Evolutionary conservation across 2,888 invertebrate species (phyloP), one percentile per base, ranked within the genome.

Genomic region (Pecten maximus): DNA sequence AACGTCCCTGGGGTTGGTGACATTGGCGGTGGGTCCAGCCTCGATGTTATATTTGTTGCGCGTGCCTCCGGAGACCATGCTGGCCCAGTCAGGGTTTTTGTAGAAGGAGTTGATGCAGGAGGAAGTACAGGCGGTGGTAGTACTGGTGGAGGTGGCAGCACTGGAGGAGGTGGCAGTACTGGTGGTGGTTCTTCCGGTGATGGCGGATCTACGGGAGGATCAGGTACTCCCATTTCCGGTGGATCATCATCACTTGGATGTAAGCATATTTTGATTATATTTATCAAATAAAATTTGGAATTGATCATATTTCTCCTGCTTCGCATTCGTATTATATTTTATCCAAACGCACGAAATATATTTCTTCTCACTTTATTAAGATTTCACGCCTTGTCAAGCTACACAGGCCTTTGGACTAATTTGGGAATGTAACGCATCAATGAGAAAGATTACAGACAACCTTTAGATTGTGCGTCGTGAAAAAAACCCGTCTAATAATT

Each of bases 1-100:
- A 91, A 90, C 40, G 91, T 89, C 54, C 28, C 87, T 8, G 90
- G 39, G 35, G 90, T 89, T 48, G 89, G 40, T 19, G 90, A 92
- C 35, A 87, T 91, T 35, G 28, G 16, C 16, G 54, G 87, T 15
- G 91, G 92, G 0, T 35, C 50, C 16, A 91, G 91, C 39, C 89
- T 92, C 1, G 74, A 88, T 8, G 89, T 93, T 8, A 92, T 91
- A 39, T 92, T 92, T 40, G 88, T 91, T 15, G 91, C 89, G 2
- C 91, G 90, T 12, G 87, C 88, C 0, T 23, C 89, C 23, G 92
- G 92, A 0, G 86, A 74, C 3, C 35, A 40, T 19, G 88, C 88
- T 0, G 88, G 90, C 4, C 91, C 93, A 2, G 91, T 90, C 8
- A 90, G 91, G 28, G 89, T 91, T 0, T 89, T 89, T 8, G 60